Percentiles rank a stretch among this genome's conserved stretches.
These are phyloP conservation scores for Chrysomallon squamiferum DNA, from an alignment of 1,140 invertebrate genomes.

Conservation along the genomic window DNA sequence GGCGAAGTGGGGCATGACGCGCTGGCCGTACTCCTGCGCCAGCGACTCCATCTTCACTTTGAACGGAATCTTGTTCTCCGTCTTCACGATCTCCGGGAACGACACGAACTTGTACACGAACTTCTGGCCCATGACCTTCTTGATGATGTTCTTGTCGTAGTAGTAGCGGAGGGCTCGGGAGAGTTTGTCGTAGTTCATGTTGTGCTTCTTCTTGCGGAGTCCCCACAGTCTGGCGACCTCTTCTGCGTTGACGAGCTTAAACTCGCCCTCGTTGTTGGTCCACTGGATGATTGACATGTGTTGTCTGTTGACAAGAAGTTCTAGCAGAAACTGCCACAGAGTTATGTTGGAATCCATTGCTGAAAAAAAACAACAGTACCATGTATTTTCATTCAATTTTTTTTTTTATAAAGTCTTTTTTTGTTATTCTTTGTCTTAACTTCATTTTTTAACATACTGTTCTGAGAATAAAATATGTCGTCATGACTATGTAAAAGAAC, in stretches of 20 bases:
- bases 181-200: conserved; percentile 99
- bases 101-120: conserved; percentile 98
- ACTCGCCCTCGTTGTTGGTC: conserved; percentile 99
- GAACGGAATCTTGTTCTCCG: conserved; percentile 68
- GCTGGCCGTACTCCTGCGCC: conserved; percentile 50
- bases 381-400: not conserved
- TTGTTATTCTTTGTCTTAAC: not conserved
- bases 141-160: conserved; percentile 99
- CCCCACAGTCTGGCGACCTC: conserved; percentile 97
- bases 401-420: not conserved
- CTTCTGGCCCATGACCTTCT: conserved; percentile 90
- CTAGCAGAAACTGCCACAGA: conserved; percentile 63
- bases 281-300: conserved; percentile 96
- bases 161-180: conserved; percentile 96
- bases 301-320: conserved; percentile 86
- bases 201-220: conserved; percentile 96
- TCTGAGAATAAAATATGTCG: not conserved
- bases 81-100: conserved; percentile 69
- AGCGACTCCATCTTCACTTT: conserved; percentile 67
- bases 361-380: not conserved
- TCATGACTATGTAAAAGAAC: not conserved
- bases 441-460: not conserved
- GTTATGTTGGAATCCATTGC: conserved; percentile 62
- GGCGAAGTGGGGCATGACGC: conserved; percentile 50
- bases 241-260: conserved; percentile 96